Percentiles rank a stretch among this genome's conserved stretches.
Conservation (phyloP, 1,140 invertebrate species). For the Drosophila ogumai region DNA sequence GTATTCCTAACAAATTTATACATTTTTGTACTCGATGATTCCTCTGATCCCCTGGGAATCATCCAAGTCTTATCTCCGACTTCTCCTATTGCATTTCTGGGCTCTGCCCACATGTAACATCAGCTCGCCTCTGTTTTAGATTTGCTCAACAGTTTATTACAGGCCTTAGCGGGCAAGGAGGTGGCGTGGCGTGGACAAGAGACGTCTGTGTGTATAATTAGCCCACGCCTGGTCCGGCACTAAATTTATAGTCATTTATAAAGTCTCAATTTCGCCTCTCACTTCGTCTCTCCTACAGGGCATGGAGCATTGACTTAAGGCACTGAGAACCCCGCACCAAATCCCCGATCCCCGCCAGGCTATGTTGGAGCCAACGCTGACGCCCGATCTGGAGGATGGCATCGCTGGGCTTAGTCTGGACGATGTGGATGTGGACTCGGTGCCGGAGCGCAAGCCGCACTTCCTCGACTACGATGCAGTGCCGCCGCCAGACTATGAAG, state of each 20-base stretch:
- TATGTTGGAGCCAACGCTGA: slow-evolving; percentile 66
- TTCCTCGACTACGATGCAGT: slow-evolving; percentile 88
- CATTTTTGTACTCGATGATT: neutral
- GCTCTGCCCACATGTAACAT: slow-evolving; percentile 18
- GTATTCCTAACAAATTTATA: neutral
- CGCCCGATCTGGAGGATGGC: slow-evolving; percentile 50
- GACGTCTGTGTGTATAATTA: slow-evolving; percentile 40
- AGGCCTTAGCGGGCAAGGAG: slow-evolving; percentile 7
- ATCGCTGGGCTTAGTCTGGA: slow-evolving; percentile 43
- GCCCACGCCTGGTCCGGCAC: slow-evolving; percentile 31
- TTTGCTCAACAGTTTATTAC: slow-evolving; percentile 14
- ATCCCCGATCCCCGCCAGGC: slow-evolving; percentile 9
- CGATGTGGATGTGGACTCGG: slow-evolving; percentile 70
- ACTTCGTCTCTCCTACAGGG: slow-evolving; percentile 32
- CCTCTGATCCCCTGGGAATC: neutral
- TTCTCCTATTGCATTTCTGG: slow-evolving; percentile 10
- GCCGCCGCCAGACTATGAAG: slow-evolving; percentile 86
- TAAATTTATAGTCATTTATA: slow-evolving; percentile 37
- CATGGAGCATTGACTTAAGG: slow-evolving; percentile 61
- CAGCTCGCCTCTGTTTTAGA: slow-evolving; percentile 17
- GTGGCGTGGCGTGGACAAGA: neutral
- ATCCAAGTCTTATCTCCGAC: neutral
- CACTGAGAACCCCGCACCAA: slow-evolving; percentile 1
- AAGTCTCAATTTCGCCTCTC: slow-evolving; percentile 35
- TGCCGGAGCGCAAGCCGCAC: slow-evolving; percentile 85